Percentiles rank a stretch among this genome's conserved stretches.
Evolutionary conservation across 1,140 invertebrate species (phyloP).

Genomic region (Papilio glaucus): DNA sequence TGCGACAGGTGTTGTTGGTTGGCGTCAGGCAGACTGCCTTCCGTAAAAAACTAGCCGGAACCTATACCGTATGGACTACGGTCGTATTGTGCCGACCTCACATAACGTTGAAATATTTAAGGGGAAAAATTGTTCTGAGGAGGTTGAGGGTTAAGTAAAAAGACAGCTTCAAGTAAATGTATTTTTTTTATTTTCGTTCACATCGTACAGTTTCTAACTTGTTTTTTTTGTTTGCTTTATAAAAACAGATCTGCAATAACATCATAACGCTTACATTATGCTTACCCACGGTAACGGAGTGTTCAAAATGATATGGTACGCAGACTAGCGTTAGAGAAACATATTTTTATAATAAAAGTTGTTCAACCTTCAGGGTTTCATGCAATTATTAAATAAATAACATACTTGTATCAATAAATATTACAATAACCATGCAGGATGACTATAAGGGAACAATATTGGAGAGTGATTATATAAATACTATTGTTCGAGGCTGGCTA

Average conservation of each 20-base stretch:
- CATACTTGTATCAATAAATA: conserved; percentile 31
- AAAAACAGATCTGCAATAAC: conserved; percentile 82
- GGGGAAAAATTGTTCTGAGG: too few relatives aligned
- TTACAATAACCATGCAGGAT: conserved; percentile 34
- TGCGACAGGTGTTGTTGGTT: too few relatives aligned
- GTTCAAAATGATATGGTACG: conserved; percentile 78
- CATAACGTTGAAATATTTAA: too few relatives aligned
- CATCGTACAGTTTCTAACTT: conserved; percentile 79
- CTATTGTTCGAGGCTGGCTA: conserved; percentile 28
- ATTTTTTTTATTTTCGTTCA: conserved; percentile 77
- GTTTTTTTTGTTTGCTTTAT: conserved; percentile 70
- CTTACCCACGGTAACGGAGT: conserved; percentile 68
- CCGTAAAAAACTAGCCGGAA: too few relatives aligned
- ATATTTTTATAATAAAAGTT: conserved; percentile 29
- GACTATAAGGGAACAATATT: conserved; percentile 15
- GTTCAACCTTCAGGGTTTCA: conserved; percentile 10
- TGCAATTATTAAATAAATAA: conserved; percentile 41
- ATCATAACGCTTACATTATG: conserved; percentile 73
- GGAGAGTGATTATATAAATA: conserved; percentile 17
- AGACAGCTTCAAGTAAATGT: conserved; percentile 69
- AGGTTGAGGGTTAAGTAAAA: conserved; percentile 45
- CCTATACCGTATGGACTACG: too few relatives aligned
- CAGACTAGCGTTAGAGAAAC: conserved; percentile 32
- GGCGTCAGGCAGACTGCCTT: too few relatives aligned
- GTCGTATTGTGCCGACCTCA: too few relatives aligned